Percentiles rank a stretch among this genome's conserved stretches.
Conservation (phyloP, 2,888 invertebrate species). For the Phalangium opilio region DNA sequence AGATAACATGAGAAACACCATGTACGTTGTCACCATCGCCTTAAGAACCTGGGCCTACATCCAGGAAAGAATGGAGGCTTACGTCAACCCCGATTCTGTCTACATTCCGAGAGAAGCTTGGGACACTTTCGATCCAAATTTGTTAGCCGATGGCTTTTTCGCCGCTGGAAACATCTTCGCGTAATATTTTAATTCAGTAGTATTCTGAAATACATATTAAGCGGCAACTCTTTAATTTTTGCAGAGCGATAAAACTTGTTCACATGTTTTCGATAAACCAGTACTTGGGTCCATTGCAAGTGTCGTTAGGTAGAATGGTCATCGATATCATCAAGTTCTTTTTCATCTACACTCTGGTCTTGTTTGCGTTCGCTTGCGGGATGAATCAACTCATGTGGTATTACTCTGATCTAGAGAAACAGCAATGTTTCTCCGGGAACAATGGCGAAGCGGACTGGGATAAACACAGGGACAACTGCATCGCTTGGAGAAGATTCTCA, state of each 20-base stretch:
- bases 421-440: slow-evolving; percentile 53
- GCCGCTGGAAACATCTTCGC: slow-evolving; percentile 45
- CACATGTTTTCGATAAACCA: slow-evolving; percentile 40
- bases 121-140: slow-evolving; percentile 40
- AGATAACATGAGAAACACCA: slow-evolving; percentile 38
- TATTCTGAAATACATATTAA: too few relatives aligned
- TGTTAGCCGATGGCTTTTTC: slow-evolving; percentile 37
- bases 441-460: slow-evolving; percentile 11
- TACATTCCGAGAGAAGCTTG: slow-evolving; percentile 43
- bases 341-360: slow-evolving; percentile 31
- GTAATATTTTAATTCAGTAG: too few relatives aligned
- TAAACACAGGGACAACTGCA: slow-evolving; percentile 16
- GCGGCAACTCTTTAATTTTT: slow-evolving; percentile 19
- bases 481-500: slow-evolving; percentile 20
- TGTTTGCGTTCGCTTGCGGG: slow-evolving; percentile 26
- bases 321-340: slow-evolving; percentile 38
- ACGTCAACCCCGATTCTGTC: slow-evolving; percentile 46
- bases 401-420: slow-evolving; percentile 73
- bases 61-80: slow-evolving; percentile 55
- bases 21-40: slow-evolving; percentile 37
- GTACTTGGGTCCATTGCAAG: slow-evolving; percentile 38
- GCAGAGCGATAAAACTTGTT: slow-evolving; percentile 37
- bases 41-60: slow-evolving; percentile 29
- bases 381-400: slow-evolving; percentile 67
- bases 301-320: slow-evolving; percentile 39